Conservation (phyloP, 2,888 invertebrate genomes). For the Conus canariensis region DNA sequence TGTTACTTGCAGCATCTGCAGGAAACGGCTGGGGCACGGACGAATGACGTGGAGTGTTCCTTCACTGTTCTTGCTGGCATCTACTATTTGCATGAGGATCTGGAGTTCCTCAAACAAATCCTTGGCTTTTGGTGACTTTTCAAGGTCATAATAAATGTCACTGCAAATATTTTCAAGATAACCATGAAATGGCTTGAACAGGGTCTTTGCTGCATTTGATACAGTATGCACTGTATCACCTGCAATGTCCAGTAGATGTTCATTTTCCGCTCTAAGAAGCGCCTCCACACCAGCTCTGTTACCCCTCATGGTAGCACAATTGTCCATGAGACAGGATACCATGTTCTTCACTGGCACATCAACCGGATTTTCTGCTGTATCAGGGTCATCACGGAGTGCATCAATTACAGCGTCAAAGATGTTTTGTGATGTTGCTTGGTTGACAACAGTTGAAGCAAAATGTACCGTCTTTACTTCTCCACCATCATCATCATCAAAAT, state of each 20-base stretch:
- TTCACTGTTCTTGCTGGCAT: too few species aligned
- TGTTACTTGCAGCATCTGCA: too few species aligned
- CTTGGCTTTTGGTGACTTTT: background rate
- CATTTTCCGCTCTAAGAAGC: background rate
- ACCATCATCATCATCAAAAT: background rate
- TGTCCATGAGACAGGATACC: background rate
- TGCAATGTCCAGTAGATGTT: background rate
- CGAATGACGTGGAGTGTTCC: too few species aligned
- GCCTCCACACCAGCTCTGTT: background rate
- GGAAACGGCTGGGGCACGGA: too few species aligned
- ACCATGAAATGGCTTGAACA: background rate
- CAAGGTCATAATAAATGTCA: background rate
- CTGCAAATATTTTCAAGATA: background rate
- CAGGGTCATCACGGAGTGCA: background rate
- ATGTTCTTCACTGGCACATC: too few species aligned
- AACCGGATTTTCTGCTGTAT: too few species aligned
- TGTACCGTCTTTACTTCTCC: background rate
- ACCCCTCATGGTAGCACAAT: slow-evolving; percentile 11
- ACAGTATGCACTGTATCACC: too few species aligned
- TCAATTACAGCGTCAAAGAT: background rate
- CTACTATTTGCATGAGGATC: too few species aligned
- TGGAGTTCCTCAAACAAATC: background rate
- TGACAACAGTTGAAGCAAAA: background rate
- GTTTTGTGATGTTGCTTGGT: background rate
- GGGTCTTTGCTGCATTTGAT: background rate